Evolutionary conservation across 1,140 invertebrate genomes (phyloP), one percentile per base, ranked within the genome.

Genomic region (Lithobius niger): DNA sequence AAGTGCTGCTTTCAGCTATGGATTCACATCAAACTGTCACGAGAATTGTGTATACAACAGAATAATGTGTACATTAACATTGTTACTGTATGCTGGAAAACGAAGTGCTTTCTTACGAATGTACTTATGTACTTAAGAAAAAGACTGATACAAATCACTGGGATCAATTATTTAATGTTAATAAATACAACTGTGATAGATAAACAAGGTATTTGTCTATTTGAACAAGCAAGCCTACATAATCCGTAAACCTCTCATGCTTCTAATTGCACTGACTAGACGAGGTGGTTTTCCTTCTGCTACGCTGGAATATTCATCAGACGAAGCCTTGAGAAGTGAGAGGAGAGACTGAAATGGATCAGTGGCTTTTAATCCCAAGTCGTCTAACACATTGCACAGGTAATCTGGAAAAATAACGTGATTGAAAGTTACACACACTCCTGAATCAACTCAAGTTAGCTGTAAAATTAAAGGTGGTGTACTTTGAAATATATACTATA

Each of bases 361-460:
- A 6, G 80, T 79, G 10, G 86, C 74, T 19, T 74, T 69, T n/a
- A 88, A 67, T 16, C 85, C 87, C 1, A 92, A 70, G 68, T 92
- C 87, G 63, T 91, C 86, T 1, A 92, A 69, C 1, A 92, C 83
- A 69, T 87, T 89, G 10, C 81, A 82, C 4, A 91, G 69, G 66
- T 90, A 92, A 69, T 86, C 85, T 88, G 66, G 47, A 71, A 73
- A 48, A 36, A 55, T n/a, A n/a, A n/a, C n/a, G n/a, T n/a, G n/a
- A n/a, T n/a, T n/a, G 25, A 42, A 27, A n/a, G n/a, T n/a, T n/a
- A 52, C 4, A 18, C 26, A 4, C 50, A 60, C 13, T 21, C 19
- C 16, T n/a, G 6, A 22, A 15, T 43, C 3, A 18, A 52, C 6
- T 27, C 40, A 10, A 26, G 15, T 57, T n/a, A n/a, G n/a, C n/a